Conservation (phyloP, 2,888 invertebrate species). For the Drepana falcataria region DNA sequence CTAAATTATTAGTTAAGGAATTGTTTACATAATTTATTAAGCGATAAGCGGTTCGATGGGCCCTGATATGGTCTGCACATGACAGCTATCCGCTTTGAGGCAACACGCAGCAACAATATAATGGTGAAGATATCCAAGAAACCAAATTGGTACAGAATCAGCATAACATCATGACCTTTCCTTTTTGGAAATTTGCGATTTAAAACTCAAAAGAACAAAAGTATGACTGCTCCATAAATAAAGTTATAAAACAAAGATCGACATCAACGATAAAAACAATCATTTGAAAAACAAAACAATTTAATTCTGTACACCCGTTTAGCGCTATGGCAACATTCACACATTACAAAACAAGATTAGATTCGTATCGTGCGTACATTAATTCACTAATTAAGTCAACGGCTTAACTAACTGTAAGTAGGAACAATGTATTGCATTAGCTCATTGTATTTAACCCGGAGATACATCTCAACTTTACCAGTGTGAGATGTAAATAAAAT, state of each 20-base stretch:
- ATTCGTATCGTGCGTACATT: constrained; percentile 42
- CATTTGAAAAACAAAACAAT: constrained; percentile 11
- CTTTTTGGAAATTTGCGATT: too few relatives aligned
- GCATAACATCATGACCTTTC: too few relatives aligned
- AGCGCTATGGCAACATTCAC: constrained; percentile 13
- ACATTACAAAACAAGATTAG: constrained; percentile 27
- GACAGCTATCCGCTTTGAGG: too few relatives aligned
- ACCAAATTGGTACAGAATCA: too few relatives aligned
- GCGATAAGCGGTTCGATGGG: too few relatives aligned
- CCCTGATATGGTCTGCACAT: too few relatives aligned
- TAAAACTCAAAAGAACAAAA: too few relatives aligned
- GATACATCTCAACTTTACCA: constrained; percentile 20
- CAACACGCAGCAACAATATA: too few relatives aligned
- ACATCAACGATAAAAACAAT: constrained; percentile 7
- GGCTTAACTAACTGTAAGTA: constrained; percentile 30
- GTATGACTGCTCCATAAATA: not conserved
- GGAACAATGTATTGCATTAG: constrained; percentile 33
- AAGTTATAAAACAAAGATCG: constrained; percentile 7
- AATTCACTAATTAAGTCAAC: constrained; percentile 50
- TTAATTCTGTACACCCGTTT: constrained; percentile 12
- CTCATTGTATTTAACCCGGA: constrained; percentile 26
- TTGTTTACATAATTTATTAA: too few relatives aligned
- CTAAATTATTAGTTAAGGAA: too few relatives aligned
- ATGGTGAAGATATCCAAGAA: too few relatives aligned
- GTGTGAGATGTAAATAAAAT: constrained; percentile 29